phyloP scores from a whole-genome alignment of 23 tunicate genomes.

The Diplosoma virens region DNA sequence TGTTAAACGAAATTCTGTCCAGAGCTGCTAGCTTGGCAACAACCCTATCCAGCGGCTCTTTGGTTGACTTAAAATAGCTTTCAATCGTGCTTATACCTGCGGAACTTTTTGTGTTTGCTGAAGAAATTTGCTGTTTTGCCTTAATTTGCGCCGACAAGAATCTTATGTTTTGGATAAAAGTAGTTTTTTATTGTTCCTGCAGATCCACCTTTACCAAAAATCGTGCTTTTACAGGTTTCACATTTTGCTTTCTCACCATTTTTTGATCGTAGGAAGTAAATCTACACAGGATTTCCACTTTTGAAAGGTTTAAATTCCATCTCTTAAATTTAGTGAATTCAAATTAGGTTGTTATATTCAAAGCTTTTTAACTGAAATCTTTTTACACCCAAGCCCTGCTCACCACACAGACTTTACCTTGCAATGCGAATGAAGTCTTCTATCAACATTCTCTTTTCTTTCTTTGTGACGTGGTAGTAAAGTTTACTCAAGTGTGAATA shows the following conservation, averaged over 20 bases:
- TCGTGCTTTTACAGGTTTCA: conserved; percentile 56
- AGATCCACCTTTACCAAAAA: conserved; percentile 57
- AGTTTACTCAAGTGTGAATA: conserved; percentile 29
- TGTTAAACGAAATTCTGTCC: conserved; percentile 49
- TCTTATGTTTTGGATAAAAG: conserved; percentile 45
- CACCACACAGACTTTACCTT: too few relatives aligned
- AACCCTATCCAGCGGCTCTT: conserved; percentile 55
- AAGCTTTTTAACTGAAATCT: too few relatives aligned
- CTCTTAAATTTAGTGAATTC: conserved; percentile 15
- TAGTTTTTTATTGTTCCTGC: conserved; percentile 58
- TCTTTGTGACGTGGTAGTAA: too few relatives aligned
- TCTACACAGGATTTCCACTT: conserved; percentile 53
- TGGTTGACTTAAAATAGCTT: conserved; percentile 36
- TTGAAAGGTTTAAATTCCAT: conserved; percentile 30
- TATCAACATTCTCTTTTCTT: too few relatives aligned
- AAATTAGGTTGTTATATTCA: conserved; percentile 5
- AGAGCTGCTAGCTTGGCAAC: conserved; percentile 57
- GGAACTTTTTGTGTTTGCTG: too few relatives aligned
- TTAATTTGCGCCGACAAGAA: conserved; percentile 35
- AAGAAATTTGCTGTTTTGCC: conserved; percentile 29
- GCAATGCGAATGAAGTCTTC: too few relatives aligned
- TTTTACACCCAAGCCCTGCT: too few relatives aligned
- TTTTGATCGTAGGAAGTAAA: conserved; percentile 52
- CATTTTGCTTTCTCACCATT: conserved; percentile 64
- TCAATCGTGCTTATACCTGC: conserved; percentile 31